Evolutionary conservation across 2,113 vertebrate species (phyloP).

Genomic region (Murina feae): DNA sequence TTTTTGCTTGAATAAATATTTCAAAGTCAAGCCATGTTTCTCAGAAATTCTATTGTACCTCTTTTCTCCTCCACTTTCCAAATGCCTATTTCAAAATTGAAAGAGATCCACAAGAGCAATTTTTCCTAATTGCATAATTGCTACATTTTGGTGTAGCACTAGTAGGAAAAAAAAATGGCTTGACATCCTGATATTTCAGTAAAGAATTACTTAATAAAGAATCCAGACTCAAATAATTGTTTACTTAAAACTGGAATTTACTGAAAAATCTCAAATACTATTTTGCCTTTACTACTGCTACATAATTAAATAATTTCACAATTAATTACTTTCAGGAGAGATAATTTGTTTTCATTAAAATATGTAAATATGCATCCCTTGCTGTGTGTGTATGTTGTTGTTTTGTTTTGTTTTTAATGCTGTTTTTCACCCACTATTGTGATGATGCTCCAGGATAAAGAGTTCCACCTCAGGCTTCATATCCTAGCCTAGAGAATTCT

Average conservation of each 20-base stretch:
- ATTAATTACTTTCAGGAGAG: conserved; percentile 76
- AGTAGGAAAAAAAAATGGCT: background rate
- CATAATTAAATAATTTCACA: conserved; percentile 76
- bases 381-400: background rate
- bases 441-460: conserved; percentile 45
- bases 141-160: conserved; percentile 40
- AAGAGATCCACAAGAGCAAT: conserved; percentile 57
- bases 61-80: conserved; percentile 15
- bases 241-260: conserved; percentile 69
- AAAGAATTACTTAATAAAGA: conserved; percentile 73
- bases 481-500: background rate
- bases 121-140: conserved; percentile 69
- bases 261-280: conserved; percentile 54
- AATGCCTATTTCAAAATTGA: conserved; percentile 49
- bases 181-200: conserved; percentile 61
- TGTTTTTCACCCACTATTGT: conserved; percentile 46
- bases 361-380: conserved; percentile 73
- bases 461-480: background rate
- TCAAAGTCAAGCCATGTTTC: conserved; percentile 38
- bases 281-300: conserved; percentile 60
- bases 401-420: background rate
- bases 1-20: conserved; percentile 58
- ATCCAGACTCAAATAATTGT: conserved; percentile 63
- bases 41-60: conserved; percentile 44
- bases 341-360: conserved; percentile 78